Base-by-base conservation (phyloP, 1,140 invertebrate genomes). In the Zophobas atratus region DNA sequence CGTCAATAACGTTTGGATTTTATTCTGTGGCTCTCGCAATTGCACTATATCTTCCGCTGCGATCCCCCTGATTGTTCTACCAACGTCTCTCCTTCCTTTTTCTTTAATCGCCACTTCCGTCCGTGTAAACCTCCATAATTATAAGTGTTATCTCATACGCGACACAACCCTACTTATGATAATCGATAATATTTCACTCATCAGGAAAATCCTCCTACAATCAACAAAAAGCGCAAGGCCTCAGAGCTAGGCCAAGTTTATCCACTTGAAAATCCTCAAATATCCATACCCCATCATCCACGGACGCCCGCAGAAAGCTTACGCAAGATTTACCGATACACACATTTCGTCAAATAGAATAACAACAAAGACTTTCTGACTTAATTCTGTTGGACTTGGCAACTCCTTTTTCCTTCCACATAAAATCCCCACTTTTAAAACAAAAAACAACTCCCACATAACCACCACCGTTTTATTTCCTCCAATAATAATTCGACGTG, bases 1-100 rank as follows among this genome's bases (percentile, higher is more conserved):
- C 39, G 71, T 73, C 71, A 55, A 56, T 73, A 56, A 55, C 71
- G 36, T 73, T 55, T 73, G 34, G 49, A 73, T 43, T 73, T 53
- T 73, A 55, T 56, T 41, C 51, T 73, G 67, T 71, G 33, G 8
- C 39, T 48, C 67, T 46, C 41, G 34, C 43, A 71, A 70, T 43
- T 70, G 32, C 32, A 35, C 55, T 57, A 57, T 57, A 57, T 57
- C 55, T 33, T 57, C 35, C 3, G 3, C 55, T 20, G 49, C 49
- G 6, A 20, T 51, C 20, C 49, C 49, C 2, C 20, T 20, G 49
- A 51, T 51, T 51, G 49, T 51, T 57, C 55, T 57, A 34, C 34
- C 55, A 35, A 35, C 34, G 1, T 3, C 32, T 20, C 20, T 20
- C 20, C 20, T 20, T 20, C 20, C 20, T 20, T 20, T 20, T 20